Conservation (phyloP, 2,113 vertebrate species). For the Suncus etruscus region DNA sequence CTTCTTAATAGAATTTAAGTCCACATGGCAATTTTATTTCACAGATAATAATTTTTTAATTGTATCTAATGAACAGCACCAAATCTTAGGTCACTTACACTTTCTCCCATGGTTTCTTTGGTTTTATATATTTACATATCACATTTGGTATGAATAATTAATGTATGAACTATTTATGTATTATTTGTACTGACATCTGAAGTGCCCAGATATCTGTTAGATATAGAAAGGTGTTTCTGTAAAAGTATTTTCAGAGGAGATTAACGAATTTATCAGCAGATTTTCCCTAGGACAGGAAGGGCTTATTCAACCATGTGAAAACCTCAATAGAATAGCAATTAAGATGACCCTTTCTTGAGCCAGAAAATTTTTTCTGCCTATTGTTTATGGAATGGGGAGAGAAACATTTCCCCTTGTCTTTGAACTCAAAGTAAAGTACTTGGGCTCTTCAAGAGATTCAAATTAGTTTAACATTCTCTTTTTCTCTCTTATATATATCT, state of each 20-base stretch:
- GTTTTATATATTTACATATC: background rate
- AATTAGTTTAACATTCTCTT: too few species aligned
- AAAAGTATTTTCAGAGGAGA: background rate
- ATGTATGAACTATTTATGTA: background rate
- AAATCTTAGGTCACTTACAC: background rate
- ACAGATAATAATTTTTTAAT: background rate
- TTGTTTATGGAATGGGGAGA: too few species aligned
- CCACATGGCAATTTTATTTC: background rate
- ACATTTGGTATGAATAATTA: background rate
- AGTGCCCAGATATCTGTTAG: background rate
- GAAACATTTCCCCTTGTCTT: too few species aligned
- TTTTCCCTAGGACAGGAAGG: background rate
- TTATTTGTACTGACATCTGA: background rate
- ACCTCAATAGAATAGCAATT: background rate
- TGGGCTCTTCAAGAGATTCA: too few species aligned
- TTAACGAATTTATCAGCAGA: background rate
- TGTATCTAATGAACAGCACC: background rate
- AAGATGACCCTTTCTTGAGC: background rate
- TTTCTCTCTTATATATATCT: too few species aligned
- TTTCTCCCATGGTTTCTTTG: background rate
- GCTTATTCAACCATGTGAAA: background rate
- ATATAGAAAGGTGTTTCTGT: background rate
- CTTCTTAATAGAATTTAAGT: background rate
- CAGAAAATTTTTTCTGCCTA: too few species aligned
- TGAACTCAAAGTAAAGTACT: too few species aligned